Conservation (phyloP, 2,113 vertebrate species). For the Morphnarchus princeps region DNA sequence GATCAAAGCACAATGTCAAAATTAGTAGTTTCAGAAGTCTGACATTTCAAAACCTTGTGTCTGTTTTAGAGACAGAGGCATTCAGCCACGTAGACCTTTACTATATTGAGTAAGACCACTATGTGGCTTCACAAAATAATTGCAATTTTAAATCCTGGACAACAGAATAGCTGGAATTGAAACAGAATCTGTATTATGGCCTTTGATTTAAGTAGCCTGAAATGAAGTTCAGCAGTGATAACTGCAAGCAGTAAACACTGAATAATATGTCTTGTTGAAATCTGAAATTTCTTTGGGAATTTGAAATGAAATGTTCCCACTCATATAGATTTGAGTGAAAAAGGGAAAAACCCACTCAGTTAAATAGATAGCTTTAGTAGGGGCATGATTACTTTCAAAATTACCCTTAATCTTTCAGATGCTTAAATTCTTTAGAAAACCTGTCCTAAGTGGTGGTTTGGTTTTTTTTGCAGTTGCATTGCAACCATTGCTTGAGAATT, state of each 20-base stretch:
- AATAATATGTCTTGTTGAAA: not conserved
- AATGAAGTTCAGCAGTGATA: not conserved
- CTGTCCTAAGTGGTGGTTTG: too few species aligned
- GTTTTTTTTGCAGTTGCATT: not conserved
- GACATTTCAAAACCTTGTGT: not conserved
- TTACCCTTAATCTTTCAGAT: not conserved
- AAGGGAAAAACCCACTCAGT: not conserved
- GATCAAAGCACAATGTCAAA: not conserved
- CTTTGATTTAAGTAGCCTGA: not conserved
- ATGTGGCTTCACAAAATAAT: not conserved
- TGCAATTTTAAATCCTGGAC: not conserved
- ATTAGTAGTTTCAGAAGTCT: not conserved
- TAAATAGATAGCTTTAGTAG: not conserved
- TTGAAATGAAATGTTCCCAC: not conserved
- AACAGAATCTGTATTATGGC: not conserved
- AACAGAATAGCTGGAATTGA: not conserved
- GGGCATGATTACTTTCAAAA: not conserved
- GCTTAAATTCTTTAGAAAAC: not conserved
- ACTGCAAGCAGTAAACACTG: not conserved
- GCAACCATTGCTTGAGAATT: not conserved
- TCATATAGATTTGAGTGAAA: not conserved
- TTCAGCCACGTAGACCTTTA: not conserved
- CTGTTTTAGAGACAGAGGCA: not conserved
- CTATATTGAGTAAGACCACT: not conserved
- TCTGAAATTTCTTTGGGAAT: not conserved